Evolutionary conservation across 2,113 vertebrate genomes (phyloP).

Genomic region (Prunella fulvescens): DNA sequence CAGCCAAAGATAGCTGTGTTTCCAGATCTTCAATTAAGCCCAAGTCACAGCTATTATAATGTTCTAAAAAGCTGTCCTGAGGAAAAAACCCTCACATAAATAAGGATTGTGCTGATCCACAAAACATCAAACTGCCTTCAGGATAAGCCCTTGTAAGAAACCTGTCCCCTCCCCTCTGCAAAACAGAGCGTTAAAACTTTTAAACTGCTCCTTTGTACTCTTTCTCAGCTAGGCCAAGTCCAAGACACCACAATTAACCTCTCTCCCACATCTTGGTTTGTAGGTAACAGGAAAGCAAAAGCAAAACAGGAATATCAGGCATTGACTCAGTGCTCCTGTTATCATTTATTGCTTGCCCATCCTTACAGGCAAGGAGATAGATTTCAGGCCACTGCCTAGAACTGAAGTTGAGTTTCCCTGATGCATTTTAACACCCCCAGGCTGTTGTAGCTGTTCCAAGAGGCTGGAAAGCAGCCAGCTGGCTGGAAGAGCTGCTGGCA

Average conservation of each 20-base stretch:
- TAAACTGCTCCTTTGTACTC: not conserved
- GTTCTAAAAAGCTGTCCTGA: not conserved
- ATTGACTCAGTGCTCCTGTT: not conserved
- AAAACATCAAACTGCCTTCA: not conserved
- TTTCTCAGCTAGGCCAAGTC: not conserved
- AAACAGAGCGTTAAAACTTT: not conserved
- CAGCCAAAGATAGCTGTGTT: not conserved
- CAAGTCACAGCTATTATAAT: not conserved
- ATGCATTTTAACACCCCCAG: not conserved
- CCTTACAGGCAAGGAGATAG: not conserved
- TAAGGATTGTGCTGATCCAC: not conserved
- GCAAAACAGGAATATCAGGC: not conserved
- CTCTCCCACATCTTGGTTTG: not conserved
- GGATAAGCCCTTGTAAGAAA: not conserved
- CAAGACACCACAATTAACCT: not conserved
- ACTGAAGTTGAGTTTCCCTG: not conserved
- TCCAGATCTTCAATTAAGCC: not conserved
- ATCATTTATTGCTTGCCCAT: not conserved
- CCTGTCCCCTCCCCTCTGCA: not conserved
- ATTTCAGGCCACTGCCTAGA: not conserved
- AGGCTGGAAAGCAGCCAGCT: not conserved
- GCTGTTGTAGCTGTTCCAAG: not conserved
- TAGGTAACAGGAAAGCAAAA: not conserved
- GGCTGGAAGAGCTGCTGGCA: not conserved
- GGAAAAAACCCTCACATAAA: rapidly evolving